Conservation (phyloP, 2,113 vertebrate genomes). For the Melanocharis versteri region DNA sequence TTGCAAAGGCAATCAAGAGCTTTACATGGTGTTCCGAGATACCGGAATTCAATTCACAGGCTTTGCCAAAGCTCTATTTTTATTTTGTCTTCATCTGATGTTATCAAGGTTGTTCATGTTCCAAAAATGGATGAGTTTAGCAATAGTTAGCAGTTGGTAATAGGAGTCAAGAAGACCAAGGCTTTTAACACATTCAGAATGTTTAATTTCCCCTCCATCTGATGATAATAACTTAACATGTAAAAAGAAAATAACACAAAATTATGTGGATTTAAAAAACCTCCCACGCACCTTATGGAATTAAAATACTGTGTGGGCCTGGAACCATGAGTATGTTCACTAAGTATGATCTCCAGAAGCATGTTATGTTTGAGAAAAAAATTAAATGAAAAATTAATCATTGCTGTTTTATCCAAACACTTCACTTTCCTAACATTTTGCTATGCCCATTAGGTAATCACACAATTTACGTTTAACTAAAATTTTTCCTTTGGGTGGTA, state of each 20-base stretch:
- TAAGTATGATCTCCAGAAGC: slow-evolving; percentile 69
- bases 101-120: slow-evolving; percentile 61
- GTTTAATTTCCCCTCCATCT: slow-evolving; percentile 76
- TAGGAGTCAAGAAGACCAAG: slow-evolving; percentile 69
- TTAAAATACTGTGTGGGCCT: slow-evolving; percentile 76
- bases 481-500: slow-evolving; percentile 33
- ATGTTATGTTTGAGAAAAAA: slow-evolving; percentile 54
- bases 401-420: slow-evolving; percentile 67
- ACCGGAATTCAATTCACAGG: slow-evolving; percentile 23
- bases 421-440: slow-evolving; percentile 60
- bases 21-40: slow-evolving; percentile 21
- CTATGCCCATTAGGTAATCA: slow-evolving; percentile 44
- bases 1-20: slow-evolving; percentile 14
- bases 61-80: slow-evolving; percentile 66
- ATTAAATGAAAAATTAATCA: slow-evolving; percentile 65
- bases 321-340: slow-evolving; percentile 70
- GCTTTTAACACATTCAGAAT: slow-evolving; percentile 69
- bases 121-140: slow-evolving; percentile 66
- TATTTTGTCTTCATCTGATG: slow-evolving; percentile 63
- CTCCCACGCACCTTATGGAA: slow-evolving; percentile 81
- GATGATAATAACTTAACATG: slow-evolving; percentile 76
- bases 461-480: slow-evolving; percentile 13
- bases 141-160: slow-evolving; percentile 66
- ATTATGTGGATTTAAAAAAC: slow-evolving; percentile 76
- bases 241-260: slow-evolving; percentile 63